Evolutionary conservation across 37 sponge, comb jelly and placozoan genomes (phyloP).

Genomic region (Oscarella lobularis): DNA sequence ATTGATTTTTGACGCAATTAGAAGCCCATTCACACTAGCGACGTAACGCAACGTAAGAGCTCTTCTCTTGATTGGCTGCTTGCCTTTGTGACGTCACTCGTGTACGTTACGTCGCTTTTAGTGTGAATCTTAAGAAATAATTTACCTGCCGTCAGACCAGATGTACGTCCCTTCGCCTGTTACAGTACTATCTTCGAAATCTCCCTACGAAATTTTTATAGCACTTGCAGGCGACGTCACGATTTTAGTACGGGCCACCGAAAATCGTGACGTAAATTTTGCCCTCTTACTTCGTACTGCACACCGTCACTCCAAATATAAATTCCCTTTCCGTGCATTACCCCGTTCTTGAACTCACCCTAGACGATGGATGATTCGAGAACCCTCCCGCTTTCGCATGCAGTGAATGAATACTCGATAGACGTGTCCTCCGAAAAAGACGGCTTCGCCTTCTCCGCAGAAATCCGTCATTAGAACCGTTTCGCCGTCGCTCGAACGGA

Average conservation of each 20-base stretch:
- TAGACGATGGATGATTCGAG: slow-evolving; percentile 3
- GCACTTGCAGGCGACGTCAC: background rate
- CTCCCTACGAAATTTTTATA: slow-evolving; percentile 27
- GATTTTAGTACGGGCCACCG: background rate
- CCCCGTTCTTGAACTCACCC: slow-evolving; percentile 55
- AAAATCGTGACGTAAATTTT: background rate
- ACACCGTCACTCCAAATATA: slow-evolving; percentile 60
- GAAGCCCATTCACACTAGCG: too few species aligned
- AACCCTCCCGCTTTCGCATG: background rate
- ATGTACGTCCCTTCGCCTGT: slow-evolving; percentile 47
- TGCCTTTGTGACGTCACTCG: too few species aligned
- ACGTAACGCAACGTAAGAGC: too few species aligned
- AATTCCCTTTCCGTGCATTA: slow-evolving; percentile 58
- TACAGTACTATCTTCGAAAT: slow-evolving; percentile 31
- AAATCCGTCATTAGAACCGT: background rate
- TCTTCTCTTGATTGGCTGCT: too few species aligned
- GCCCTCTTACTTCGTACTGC: slow-evolving; percentile 45
- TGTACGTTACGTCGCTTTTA: too few species aligned
- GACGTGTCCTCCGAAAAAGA: background rate
- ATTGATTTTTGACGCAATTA: too few species aligned
- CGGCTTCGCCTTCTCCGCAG: background rate
- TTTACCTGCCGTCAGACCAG: slow-evolving; percentile 63
- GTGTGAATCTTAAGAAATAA: slow-evolving; percentile 7
- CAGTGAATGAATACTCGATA: background rate
- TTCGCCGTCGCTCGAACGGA: background rate